Evolutionary conservation across 2,113 vertebrate genomes (phyloP), one percentile per base, ranked within the genome.

Genomic region (Setophaga petechia): DNA sequence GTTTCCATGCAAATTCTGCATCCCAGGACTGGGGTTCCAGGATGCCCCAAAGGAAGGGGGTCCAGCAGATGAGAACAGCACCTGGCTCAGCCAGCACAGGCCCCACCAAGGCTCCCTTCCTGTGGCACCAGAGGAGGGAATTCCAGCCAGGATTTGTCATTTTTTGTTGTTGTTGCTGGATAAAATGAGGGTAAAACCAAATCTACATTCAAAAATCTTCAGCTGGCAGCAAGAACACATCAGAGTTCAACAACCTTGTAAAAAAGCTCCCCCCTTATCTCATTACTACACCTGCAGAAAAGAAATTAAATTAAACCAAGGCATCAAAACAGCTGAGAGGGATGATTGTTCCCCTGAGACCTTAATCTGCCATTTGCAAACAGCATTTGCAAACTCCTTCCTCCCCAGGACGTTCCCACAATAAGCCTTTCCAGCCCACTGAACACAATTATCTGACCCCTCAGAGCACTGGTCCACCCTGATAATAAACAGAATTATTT

Each of bases 381-480:
- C 87, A 95, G 93, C 96, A 95, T 95, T 94, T 97, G 96, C 88
- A 95, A 96, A 97, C 89, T 73, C 90, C 95, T 97, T 94, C 97
- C 95, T 97, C 93, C 97, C 92, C 95, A 90, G 93, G 96, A 96
- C 37, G 7, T 61, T 25, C 89, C 49, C 87, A 97, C 97, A 97
- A 97, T 89, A 89, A 95, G 84, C 84, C 89, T 96, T 98, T 98
- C 97, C 98, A 97, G 96, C 96, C 97, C 95, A 84, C 94, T 96
- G 96, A 92, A 96, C 74, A 62, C 96, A 97, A 97, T 98, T 98
- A 98, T 97, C 97, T 98, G 97, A 97, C 97, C 96, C 97, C 95
- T 97, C 95, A 94, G 62, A 96, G 88, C 91, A 85, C 92, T 90
- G 97, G 95, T 89, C 95, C 88, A 84, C 95, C 96, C 95, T 94